phyloP scores from a whole-genome alignment of 2,113 vertebrate genomes.

The Spilogale gracilis region DNA sequence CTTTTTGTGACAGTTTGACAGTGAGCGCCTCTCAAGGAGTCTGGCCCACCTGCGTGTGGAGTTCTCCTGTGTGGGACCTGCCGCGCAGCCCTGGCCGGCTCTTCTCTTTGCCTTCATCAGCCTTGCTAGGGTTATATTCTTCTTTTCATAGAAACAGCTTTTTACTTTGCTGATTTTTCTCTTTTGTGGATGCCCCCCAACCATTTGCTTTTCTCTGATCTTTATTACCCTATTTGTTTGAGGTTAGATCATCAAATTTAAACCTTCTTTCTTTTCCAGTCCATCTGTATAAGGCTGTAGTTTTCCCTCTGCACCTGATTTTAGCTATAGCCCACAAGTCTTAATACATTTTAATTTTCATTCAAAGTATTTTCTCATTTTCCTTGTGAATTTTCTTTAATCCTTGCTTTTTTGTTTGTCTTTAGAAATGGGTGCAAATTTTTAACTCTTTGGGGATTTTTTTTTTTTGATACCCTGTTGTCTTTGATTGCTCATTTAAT shows the following conservation, averaged over 20 bases:
- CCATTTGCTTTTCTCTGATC: neutral
- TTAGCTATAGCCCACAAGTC: neutral
- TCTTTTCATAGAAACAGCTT: neutral
- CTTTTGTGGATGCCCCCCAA: neutral
- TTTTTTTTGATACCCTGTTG: neutral
- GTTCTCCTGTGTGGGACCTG: too few species aligned
- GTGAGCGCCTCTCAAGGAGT: neutral
- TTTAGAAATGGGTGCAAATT: neutral
- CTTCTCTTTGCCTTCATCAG: neutral
- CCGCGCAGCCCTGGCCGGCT: accelerated
- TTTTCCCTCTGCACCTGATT: neutral
- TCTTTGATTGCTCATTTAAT: neutral
- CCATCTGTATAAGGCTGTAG: neutral
- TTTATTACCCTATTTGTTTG: neutral
- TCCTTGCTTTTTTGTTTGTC: neutral
- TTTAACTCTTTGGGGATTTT: neutral
- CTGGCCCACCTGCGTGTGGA: neutral
- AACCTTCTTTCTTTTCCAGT: neutral
- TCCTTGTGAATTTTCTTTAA: neutral
- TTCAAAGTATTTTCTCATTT: neutral
- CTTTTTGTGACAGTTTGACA: neutral
- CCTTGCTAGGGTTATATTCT: neutral
- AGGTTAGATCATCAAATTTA: neutral
- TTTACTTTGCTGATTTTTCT: neutral
- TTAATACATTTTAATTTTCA: neutral